Evolutionary conservation across 2,888 invertebrate species (phyloP).

Genomic region (Lasioglossum zephyrum): DNA sequence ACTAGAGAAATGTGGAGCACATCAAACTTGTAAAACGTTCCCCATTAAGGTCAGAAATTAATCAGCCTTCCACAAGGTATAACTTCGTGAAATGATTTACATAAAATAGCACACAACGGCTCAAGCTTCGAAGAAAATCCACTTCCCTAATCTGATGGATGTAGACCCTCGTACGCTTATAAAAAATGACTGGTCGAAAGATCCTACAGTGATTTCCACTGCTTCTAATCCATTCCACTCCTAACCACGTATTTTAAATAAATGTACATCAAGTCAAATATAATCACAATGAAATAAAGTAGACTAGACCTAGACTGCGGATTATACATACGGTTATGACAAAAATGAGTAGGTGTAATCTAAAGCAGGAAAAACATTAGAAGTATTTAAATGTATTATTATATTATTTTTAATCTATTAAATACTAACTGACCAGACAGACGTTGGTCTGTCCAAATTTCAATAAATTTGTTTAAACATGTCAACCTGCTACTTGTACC

Average conservation of each 20-base stretch:
- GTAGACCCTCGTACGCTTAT: not conserved
- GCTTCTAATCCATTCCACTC: not conserved
- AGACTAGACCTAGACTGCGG: no score
- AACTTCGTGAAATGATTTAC: not conserved
- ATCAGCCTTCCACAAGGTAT: not conserved
- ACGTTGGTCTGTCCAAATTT: no score
- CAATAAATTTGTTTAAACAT: no score
- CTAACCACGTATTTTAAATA: not conserved
- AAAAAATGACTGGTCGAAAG: not conserved
- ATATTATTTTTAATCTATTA: no score
- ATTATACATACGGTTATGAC: no score
- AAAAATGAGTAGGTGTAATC: no score
- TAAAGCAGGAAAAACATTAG: no score
- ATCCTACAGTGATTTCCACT: not conserved
- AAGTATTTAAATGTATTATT: no score
- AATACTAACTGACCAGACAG: no score
- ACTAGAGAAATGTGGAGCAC: not conserved
- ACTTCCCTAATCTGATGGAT: not conserved
- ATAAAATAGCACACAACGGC: not conserved
- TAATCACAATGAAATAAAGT: not conserved
- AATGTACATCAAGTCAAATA: not conserved
- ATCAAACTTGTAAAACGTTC: not conserved
- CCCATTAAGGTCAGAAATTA: not conserved
- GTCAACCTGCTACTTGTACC: no score
- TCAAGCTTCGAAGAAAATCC: not conserved